Base-by-base conservation (phyloP, 2,113 vertebrate species). In the Corythoichthys haematopterus region DNA sequence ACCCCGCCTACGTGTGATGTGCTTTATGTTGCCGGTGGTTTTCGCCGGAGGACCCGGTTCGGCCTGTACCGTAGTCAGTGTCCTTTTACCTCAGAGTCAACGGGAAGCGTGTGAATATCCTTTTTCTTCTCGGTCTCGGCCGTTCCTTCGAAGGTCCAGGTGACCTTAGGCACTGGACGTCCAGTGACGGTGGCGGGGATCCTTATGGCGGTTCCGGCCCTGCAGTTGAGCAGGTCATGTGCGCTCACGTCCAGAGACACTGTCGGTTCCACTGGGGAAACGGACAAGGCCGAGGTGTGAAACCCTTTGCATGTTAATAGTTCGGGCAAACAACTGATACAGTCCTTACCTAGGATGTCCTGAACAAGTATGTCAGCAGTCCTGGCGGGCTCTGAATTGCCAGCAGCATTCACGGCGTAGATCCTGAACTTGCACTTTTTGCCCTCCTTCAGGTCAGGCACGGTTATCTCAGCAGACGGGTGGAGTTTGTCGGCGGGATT, bases 381-480 rank as follows among this genome's bases (percentile, higher is more conserved):
- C 68, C 87, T 90, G 47, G 91, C 92, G 47, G 97, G 97, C 62
- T 99, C 97, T 2, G 97, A 99, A 85, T 94, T 94, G 2, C 97
- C 97, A 12, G 93, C 95, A 46, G 92, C 91, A 64, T 99, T 99
- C 67, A 99, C 95, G 10, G 97, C 97, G 79, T 94, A 96, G 61
- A 99, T 92, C 76, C 93, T 93, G 83, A 99, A 99, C 82, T 91
- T 91, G 84, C 95, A 98, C 81, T 98, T 98, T 77, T 92, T 94
- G 77, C 96, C 94, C 73, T 97, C 94, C 87, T 95, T 94, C 66
- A 99, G 89, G 68, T 94, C 91, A 0, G 96, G 93, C 14, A 98
- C 88, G 15, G 94, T 94, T 83, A 94, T 94, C 80, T 94, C 90
- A 35, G 94, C 94, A 68, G 91, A 87, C 37, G 94, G 91, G 72